Conservation (phyloP, 2,888 invertebrate genomes). For the Cheilosia impressa region DNA sequence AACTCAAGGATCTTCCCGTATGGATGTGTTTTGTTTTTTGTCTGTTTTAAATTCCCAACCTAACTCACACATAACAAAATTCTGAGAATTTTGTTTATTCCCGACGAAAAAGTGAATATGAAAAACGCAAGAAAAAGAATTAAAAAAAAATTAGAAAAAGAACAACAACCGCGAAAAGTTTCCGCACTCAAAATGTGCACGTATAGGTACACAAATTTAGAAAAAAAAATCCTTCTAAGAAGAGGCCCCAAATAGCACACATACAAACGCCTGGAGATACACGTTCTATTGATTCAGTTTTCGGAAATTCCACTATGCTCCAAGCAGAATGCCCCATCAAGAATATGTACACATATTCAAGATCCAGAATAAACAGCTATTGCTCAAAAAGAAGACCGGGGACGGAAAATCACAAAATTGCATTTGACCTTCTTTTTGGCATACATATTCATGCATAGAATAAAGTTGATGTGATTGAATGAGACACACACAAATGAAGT, state of each 20-base stretch:
- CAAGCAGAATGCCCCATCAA: background rate
- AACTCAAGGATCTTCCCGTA: conserved; percentile 44
- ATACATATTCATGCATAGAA: conserved; percentile 28
- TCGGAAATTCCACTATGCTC: conserved; percentile 30
- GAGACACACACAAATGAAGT: conserved; percentile 45
- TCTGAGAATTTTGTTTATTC: conserved; percentile 68
- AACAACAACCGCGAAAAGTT: conserved; percentile 18
- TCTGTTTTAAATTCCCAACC: conserved; percentile 48
- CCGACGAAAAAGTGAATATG: conserved; percentile 27
- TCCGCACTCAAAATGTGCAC: conserved; percentile 42
- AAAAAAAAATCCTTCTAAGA: conserved; percentile 38
- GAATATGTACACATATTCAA: conserved; percentile 20
- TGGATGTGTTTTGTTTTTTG: conserved; percentile 17
- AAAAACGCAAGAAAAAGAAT: conserved; percentile 21
- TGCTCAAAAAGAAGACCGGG: conserved; percentile 27
- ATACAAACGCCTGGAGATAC: conserved; percentile 12
- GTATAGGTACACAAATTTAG: conserved; percentile 30
- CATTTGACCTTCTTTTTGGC: conserved; percentile 75
- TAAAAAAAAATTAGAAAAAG: conserved; percentile 12
- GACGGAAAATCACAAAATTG: conserved; percentile 71
- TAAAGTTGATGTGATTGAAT: conserved; percentile 11
- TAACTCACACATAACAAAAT: conserved; percentile 67
- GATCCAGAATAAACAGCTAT: conserved; percentile 2
- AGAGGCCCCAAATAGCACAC: conserved; percentile 22
- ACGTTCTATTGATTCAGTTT: conserved; percentile 31